A percentile compares a stretch with the other conserved stretches of the same genome.
Evolutionary conservation across 2,888 invertebrate species (phyloP).

Genomic region (Caenorhabditis sulstoni): DNA sequence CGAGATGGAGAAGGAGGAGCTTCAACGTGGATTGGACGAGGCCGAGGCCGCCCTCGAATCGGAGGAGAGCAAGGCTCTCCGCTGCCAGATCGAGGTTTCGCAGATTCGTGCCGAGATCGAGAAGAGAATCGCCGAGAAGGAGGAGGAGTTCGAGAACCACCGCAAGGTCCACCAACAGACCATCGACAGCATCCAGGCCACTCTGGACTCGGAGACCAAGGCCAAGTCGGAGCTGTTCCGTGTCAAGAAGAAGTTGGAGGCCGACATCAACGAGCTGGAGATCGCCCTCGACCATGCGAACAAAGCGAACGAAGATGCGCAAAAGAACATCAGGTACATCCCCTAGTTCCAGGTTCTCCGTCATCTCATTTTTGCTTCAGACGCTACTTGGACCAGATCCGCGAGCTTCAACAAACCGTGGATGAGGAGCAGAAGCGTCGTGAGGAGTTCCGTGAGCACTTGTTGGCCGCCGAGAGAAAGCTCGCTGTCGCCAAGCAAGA

Average conservation of each 20-base stretch:
- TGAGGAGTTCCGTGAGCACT: slow-evolving; percentile 92
- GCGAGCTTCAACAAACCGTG: slow-evolving; percentile 84
- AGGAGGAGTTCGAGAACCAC: slow-evolving; percentile 99
- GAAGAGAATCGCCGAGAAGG: slow-evolving; percentile 99
- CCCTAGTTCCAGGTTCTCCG: slow-evolving; percentile 10
- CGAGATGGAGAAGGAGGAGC: slow-evolving; percentile 99
- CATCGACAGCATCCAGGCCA: slow-evolving; percentile 99
- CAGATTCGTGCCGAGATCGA: slow-evolving; percentile 99
- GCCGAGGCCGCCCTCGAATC: slow-evolving; percentile 96
- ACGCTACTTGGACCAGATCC: slow-evolving; percentile 96
- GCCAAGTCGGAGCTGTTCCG: slow-evolving; percentile 89
- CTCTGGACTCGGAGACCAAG: slow-evolving; percentile 92
- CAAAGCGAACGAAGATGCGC: slow-evolving; percentile 85
- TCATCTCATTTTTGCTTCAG: slow-evolving; percentile 84
- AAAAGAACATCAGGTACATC: slow-evolving; percentile 81
- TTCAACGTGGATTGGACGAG: slow-evolving; percentile 89
- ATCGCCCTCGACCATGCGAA: slow-evolving; percentile 99
- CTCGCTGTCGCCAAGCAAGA: slow-evolving; percentile 78
- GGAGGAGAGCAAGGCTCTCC: slow-evolving; percentile 90
- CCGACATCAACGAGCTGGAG: slow-evolving; percentile 99
- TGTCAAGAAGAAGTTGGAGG: slow-evolving; percentile 91
- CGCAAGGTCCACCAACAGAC: slow-evolving; percentile 91
- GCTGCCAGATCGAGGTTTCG: slow-evolving; percentile 89
- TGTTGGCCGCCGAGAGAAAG: slow-evolving; percentile 94
- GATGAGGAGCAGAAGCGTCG: slow-evolving; percentile 99